Evolutionary conservation across 2,797 vertebrate species (phyloP).

Genomic region (Gallirallus australis): DNA sequence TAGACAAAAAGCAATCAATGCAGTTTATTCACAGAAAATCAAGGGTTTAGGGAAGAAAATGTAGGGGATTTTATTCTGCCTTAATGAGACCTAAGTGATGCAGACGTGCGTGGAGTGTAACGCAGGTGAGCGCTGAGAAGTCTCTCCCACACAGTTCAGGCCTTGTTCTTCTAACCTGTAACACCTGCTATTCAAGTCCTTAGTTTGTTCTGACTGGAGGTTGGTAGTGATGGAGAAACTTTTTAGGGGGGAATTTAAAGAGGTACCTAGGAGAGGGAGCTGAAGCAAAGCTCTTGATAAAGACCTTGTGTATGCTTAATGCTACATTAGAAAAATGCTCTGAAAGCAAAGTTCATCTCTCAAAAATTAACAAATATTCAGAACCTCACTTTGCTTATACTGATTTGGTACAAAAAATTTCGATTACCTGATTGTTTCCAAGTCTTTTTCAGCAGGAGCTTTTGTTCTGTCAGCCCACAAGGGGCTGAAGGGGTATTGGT

Average conservation of each 20-base stretch:
- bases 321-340: not conserved
- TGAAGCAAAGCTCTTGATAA: not conserved
- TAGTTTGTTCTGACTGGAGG: not conserved
- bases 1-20: not conserved
- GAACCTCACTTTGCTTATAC: not conserved
- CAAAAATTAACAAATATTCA: not conserved
- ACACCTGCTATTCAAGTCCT: conserved; percentile 54
- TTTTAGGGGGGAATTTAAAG: not conserved
- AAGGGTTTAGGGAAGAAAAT: not conserved
- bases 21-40: not conserved
- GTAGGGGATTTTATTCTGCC: not conserved
- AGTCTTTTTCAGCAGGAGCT: not conserved
- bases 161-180: conserved; percentile 22
- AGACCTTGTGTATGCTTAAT: not conserved
- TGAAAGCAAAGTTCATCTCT: not conserved
- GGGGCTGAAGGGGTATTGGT: not conserved
- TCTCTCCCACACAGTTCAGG: conserved; percentile 25
- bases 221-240: conserved; percentile 15
- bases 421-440: not conserved
- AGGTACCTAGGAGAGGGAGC: not conserved
- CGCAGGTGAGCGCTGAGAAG: not conserved
- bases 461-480: not conserved
- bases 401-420: not conserved
- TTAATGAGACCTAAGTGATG: not conserved
- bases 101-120: not conserved